phyloP scores from a whole-genome alignment of 1,140 invertebrate genomes.

The Tetramorium simillimum region DNA sequence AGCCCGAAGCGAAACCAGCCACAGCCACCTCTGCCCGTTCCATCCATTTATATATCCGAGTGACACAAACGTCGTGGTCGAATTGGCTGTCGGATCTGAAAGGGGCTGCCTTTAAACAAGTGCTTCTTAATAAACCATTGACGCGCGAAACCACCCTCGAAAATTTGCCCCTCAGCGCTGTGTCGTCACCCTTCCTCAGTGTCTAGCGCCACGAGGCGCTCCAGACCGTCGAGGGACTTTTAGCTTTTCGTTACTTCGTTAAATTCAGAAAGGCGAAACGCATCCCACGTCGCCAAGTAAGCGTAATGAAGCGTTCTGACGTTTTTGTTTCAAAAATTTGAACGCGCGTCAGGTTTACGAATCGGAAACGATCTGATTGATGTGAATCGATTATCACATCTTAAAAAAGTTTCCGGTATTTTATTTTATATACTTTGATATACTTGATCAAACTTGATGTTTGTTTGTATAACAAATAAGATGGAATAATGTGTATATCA shows the following conservation, averaged over 20 bases:
- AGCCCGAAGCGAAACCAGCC: neutral
- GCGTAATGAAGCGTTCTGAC: conserved; percentile 59
- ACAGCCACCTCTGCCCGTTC: conserved; percentile 62
- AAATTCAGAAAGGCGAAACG: conserved; percentile 64
- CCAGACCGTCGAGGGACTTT: conserved; percentile 57
- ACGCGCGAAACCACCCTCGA: conserved; percentile 76
- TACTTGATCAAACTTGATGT: neutral
- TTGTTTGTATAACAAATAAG: neutral
- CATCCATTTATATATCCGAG: conserved; percentile 81
- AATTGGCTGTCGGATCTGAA: conserved; percentile 82
- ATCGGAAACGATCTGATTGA: neutral
- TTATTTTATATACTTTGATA: neutral
- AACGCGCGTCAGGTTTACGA: neutral
- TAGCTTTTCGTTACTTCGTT: conserved; percentile 74
- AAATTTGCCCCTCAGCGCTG: conserved; percentile 69
- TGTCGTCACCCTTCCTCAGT: conserved; percentile 61
- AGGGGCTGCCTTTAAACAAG: conserved; percentile 85
- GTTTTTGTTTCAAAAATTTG: conserved; percentile 56
- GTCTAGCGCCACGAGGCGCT: conserved; percentile 54
- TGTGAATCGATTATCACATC: neutral
- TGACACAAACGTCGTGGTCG: conserved; percentile 76
- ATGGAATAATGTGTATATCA: no score
- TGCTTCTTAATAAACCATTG: conserved; percentile 86
- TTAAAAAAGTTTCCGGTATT: neutral
- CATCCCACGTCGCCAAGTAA: conserved; percentile 55